Conservation (phyloP, 2,888 invertebrate genomes). For the Lissocephala sabroskyi region DNA sequence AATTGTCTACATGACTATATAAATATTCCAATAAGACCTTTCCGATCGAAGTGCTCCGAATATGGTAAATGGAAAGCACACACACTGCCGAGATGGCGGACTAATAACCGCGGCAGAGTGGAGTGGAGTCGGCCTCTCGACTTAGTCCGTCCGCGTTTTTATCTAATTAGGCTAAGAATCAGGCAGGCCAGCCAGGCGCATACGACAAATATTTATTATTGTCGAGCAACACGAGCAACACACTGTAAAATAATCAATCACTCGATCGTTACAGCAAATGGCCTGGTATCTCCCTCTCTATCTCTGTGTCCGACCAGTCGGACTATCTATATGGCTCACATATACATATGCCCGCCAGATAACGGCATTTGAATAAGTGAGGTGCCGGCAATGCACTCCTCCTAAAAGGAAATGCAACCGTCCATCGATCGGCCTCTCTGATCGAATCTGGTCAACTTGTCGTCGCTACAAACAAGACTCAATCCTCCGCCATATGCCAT, state of each 20-base stretch:
- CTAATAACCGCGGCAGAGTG: too few relatives aligned
- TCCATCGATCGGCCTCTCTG: not conserved
- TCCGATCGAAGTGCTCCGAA: constrained; percentile 39
- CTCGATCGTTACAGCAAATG: constrained; percentile 59
- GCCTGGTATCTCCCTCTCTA: constrained; percentile 24
- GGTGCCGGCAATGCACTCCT: not conserved
- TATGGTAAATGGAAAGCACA: constrained; percentile 55
- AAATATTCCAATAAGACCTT: constrained; percentile 51
- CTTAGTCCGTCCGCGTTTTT: constrained; percentile 26
- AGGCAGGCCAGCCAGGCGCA: constrained; percentile 17
- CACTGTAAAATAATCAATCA: constrained; percentile 58
- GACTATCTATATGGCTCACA: constrained; percentile 13
- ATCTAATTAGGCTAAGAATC: constrained; percentile 67
- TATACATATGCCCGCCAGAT: constrained; percentile 20
- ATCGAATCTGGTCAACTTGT: not conserved
- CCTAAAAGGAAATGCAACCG: constrained; percentile 36
- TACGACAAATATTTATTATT: constrained; percentile 55
- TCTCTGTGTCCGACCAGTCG: constrained; percentile 5
- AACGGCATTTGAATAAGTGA: constrained; percentile 58
- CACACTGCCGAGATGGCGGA: constrained; percentile 41
- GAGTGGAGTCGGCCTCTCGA: not conserved
- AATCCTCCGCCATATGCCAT: not conserved
- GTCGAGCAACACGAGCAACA: constrained; percentile 27
- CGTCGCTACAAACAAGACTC: not conserved
- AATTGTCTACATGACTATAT: constrained; percentile 25